These are phyloP conservation scores for Clusia tigrina DNA, from an alignment of 2,888 invertebrate species.

Conservation along the genomic window DNA sequence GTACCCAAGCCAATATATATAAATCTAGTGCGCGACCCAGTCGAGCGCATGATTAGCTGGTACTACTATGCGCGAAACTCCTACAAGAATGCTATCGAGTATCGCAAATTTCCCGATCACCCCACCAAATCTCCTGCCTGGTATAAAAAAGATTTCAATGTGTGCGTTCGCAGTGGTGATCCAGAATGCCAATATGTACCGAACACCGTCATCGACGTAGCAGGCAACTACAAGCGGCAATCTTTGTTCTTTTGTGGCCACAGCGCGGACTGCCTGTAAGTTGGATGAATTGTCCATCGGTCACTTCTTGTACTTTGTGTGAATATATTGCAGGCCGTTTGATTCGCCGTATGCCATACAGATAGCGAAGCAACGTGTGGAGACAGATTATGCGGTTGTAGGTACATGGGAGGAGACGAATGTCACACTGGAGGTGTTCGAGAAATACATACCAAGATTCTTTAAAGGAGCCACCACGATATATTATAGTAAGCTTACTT, in stretches of 20 bases:
- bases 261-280: conserved; percentile 81
- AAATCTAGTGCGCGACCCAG: conserved; percentile 86
- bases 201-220: conserved; percentile 67
- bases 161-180: conserved; percentile 84
- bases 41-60: conserved; percentile 90
- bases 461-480: conserved; percentile 77
- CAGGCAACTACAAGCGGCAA: conserved; percentile 82
- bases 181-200: conserved; percentile 82
- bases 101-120: conserved; percentile 80
- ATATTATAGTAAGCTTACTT: conserved; percentile 73
- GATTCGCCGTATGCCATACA: conserved; percentile 83
- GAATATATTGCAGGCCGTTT: conserved; percentile 70
- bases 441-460: conserved; percentile 83
- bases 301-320: not conserved
- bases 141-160: conserved; percentile 76
- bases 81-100: conserved; percentile 69
- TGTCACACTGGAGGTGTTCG: conserved; percentile 80
- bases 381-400: conserved; percentile 85
- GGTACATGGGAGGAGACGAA: conserved; percentile 89
- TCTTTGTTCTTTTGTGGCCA: conserved; percentile 91
- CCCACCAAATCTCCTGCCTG: conserved; percentile 47
- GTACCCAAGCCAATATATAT: conserved; percentile 80
- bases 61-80: conserved; percentile 78
- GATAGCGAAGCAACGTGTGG: conserved; percentile 83
- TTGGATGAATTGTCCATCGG: conserved; percentile 21